Evolutionary conservation across 2,113 vertebrate genomes (phyloP).

Genomic region (Euleptes europaea): DNA sequence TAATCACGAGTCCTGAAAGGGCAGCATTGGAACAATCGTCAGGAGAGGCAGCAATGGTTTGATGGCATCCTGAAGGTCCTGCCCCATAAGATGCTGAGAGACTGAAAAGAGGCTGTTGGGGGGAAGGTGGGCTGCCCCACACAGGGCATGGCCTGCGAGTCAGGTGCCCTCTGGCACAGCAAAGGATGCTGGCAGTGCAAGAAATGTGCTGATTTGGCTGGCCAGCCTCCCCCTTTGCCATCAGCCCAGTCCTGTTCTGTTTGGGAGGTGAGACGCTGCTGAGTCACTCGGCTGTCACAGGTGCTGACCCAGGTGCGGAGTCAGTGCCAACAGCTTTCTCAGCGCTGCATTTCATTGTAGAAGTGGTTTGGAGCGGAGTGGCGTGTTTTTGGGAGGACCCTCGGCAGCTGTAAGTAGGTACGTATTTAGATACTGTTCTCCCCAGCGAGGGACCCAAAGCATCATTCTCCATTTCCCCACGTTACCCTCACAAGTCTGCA

Average conservation of each 20-base stretch:
- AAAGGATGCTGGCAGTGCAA: background rate
- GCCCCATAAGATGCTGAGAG: conserved; percentile 19
- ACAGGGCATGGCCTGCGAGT: background rate
- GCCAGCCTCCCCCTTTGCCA: background rate
- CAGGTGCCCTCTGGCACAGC: background rate
- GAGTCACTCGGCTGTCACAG: background rate
- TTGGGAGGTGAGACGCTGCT: background rate
- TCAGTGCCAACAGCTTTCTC: no score
- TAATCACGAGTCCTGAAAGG: conserved; percentile 32
- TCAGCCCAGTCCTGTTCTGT: background rate
- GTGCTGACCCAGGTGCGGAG: background rate
- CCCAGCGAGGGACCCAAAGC: no score
- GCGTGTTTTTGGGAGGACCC: no score
- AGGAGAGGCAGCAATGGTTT: conserved; percentile 33
- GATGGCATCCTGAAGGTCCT: conserved; percentile 27
- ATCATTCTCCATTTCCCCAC: no score
- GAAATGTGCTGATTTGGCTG: background rate
- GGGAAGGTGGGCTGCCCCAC: background rate
- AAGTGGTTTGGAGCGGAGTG: no score
- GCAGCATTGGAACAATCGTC: conserved; percentile 12
- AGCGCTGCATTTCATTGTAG: no score
- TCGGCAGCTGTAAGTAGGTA: no score
- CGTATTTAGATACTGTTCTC: no score
- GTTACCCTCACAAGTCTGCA: no score
- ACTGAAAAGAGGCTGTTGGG: background rate